These are phyloP conservation scores for Lytechinus pictus DNA, from an alignment of 35 echinoderm and acorn worm genomes.

Conservation along the genomic window DNA sequence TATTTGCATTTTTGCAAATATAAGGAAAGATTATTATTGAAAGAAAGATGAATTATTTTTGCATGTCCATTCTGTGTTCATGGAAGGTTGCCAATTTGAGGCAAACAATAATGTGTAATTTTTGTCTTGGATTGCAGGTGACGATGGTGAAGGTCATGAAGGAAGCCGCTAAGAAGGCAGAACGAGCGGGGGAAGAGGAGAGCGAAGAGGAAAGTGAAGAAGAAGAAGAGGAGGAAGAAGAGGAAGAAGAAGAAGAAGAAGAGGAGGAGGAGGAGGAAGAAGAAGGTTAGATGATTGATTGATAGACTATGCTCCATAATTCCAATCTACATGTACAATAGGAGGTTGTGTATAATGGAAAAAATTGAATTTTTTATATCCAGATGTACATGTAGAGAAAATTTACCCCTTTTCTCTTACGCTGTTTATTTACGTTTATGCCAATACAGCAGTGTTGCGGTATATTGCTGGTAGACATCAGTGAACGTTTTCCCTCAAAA, in stretches of 20 bases:
- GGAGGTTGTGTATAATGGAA: too few relatives aligned
- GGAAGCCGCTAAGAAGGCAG: slow-evolving; percentile 26
- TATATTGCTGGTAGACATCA: too few relatives aligned
- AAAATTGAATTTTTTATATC: too few relatives aligned
- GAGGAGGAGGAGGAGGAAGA: slow-evolving; percentile 57
- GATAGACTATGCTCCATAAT: too few relatives aligned
- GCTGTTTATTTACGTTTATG: too few relatives aligned
- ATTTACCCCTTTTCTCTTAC: too few relatives aligned
- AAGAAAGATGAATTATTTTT: background rate
- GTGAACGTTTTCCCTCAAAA: too few relatives aligned
- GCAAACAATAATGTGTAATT: background rate
- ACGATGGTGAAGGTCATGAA: slow-evolving; percentile 65
- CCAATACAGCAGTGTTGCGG: too few relatives aligned
- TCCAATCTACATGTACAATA: background rate
- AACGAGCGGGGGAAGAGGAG: slow-evolving; percentile 53
- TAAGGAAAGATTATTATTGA: too few relatives aligned
- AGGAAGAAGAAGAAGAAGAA: slow-evolving; percentile 51
- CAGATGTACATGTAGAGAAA: too few relatives aligned
- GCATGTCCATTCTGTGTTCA: background rate
- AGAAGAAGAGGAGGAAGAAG: slow-evolving; percentile 64
- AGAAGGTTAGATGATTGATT: slow-evolving; percentile 22
- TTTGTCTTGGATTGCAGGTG: slow-evolving; percentile 5
- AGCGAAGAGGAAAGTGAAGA: slow-evolving; percentile 57
- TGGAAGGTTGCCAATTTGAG: background rate
- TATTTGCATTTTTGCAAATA: too few relatives aligned